These are phyloP conservation scores for Rutilus rutilus DNA, from an alignment of 2,113 vertebrate species.

Conservation along the genomic window DNA sequence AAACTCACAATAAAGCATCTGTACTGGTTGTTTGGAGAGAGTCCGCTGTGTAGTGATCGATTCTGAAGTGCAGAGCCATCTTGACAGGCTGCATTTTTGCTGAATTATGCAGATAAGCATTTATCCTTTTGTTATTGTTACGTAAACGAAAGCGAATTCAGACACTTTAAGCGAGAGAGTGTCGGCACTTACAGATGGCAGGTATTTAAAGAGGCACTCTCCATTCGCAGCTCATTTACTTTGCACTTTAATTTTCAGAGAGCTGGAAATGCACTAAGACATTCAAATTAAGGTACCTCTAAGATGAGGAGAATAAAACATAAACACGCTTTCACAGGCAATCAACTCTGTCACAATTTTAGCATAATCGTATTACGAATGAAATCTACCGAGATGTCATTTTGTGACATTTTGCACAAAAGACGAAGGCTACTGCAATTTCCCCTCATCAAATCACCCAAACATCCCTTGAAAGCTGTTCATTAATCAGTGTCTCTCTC, in stretches of 20 bases:
- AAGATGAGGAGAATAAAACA: slow-evolving; percentile 32
- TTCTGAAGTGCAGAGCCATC: neutral
- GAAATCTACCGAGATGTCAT: slow-evolving; percentile 5
- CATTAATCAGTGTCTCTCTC: slow-evolving; percentile 4
- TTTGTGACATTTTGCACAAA: slow-evolving; percentile 39
- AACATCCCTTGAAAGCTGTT: neutral
- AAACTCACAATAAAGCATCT: slow-evolving; percentile 5
- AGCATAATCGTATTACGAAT: slow-evolving; percentile 9
- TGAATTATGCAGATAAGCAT: neutral
- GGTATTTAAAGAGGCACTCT: slow-evolving; percentile 46
- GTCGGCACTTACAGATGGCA: slow-evolving; percentile 26
- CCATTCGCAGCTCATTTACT: slow-evolving; percentile 32
- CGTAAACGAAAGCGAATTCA: neutral
- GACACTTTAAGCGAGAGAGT: slow-evolving; percentile 3
- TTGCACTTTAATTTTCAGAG: slow-evolving; percentile 18
- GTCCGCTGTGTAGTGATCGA: neutral
- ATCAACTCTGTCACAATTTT: slow-evolving; percentile 39
- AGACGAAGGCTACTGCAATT: slow-evolving; percentile 4
- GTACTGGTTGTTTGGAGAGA: neutral
- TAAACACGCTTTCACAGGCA: slow-evolving; percentile 39
- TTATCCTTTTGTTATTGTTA: slow-evolving; percentile 23
- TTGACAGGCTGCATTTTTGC: slow-evolving; percentile 13
- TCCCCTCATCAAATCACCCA: neutral
- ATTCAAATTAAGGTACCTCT: slow-evolving; percentile 36
- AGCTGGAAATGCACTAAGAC: neutral